Evolutionary conservation across 2,888 invertebrate genomes (phyloP).

Genomic region (Sinohyriopsis cumingii): DNA sequence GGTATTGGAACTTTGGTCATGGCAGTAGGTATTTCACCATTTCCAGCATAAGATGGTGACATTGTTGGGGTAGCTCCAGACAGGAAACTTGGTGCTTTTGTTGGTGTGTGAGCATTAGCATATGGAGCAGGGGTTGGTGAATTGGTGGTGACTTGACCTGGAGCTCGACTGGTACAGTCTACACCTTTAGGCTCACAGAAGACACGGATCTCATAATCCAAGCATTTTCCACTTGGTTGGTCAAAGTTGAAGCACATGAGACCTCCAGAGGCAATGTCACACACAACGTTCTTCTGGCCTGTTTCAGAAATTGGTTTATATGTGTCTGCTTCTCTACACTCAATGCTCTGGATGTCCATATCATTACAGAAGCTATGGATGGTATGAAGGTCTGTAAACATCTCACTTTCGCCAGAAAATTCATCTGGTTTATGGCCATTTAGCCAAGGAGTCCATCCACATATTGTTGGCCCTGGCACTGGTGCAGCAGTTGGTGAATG

Average conservation of each 20-base stretch:
- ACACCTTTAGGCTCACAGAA: constrained; percentile 73
- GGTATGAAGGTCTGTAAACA: constrained; percentile 44
- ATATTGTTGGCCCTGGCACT: constrained; percentile 50
- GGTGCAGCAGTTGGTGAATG: no score
- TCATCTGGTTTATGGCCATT: constrained; percentile 73
- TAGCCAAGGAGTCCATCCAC: constrained; percentile 88
- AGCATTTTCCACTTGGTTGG: constrained; percentile 47
- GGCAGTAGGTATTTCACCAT: no score
- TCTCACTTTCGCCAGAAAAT: constrained; percentile 62
- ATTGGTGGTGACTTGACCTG: constrained; percentile 33
- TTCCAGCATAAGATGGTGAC: no score
- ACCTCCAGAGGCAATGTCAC: constrained; percentile 73
- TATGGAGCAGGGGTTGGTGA: constrained; percentile 13
- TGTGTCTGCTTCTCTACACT: constrained; percentile 47
- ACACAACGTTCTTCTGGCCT: constrained; percentile 32
- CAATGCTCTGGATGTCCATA: constrained; percentile 55
- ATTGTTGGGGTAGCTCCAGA: no score
- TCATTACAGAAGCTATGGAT: constrained; percentile 50
- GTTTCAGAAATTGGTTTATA: constrained; percentile 33
- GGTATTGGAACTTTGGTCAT: neutral
- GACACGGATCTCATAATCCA: constrained; percentile 64
- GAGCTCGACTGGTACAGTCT: constrained; percentile 29
- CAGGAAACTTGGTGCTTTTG: constrained; percentile 11
- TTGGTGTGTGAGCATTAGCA: constrained; percentile 13
- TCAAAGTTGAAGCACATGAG: constrained; percentile 77